Conservation (phyloP, 2,888 invertebrate species). For the Kuschelorhynchus macadamiae region DNA sequence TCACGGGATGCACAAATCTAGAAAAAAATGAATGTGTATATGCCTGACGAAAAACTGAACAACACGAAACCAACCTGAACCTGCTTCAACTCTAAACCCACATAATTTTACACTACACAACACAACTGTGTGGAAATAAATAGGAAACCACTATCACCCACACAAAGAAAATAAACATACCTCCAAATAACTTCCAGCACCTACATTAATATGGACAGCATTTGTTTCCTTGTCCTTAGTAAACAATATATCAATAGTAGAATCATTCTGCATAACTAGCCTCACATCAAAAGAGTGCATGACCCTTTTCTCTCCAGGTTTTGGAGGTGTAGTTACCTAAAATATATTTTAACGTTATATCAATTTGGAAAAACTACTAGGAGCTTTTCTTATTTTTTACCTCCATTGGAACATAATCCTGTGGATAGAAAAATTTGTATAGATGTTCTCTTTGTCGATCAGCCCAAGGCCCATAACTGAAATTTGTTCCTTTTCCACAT, state of each 20-base stretch:
- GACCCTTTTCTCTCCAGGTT: constrained; percentile 89
- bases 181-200: constrained; percentile 96
- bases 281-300: constrained; percentile 95
- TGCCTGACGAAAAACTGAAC: too few relatives aligned
- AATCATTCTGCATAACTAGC: constrained; percentile 90
- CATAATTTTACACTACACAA: too few relatives aligned
- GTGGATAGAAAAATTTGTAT: constrained; percentile 96
- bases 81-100: too few relatives aligned
- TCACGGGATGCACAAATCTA: too few relatives aligned
- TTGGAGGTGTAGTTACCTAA: constrained; percentile 82
- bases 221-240: constrained; percentile 96
- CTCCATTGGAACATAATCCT: constrained; percentile 85
- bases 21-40: too few relatives aligned
- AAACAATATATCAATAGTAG: constrained; percentile 96
- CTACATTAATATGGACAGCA: constrained; percentile 95
- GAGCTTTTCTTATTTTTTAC: constrained; percentile 19
- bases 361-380: not conserved
- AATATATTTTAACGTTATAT: constrained; percentile 8
- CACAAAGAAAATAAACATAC: constrained; percentile 29
- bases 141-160: too few relatives aligned
- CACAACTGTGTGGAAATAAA: too few relatives aligned
- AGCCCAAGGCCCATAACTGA: constrained; percentile 99
- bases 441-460: constrained; percentile 96
- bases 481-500: constrained; percentile 94
- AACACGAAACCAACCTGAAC: too few relatives aligned